Evolutionary conservation across 2,888 invertebrate genomes (phyloP), one percentile per base, ranked within the genome.

Genomic region (Boloria selene): DNA sequence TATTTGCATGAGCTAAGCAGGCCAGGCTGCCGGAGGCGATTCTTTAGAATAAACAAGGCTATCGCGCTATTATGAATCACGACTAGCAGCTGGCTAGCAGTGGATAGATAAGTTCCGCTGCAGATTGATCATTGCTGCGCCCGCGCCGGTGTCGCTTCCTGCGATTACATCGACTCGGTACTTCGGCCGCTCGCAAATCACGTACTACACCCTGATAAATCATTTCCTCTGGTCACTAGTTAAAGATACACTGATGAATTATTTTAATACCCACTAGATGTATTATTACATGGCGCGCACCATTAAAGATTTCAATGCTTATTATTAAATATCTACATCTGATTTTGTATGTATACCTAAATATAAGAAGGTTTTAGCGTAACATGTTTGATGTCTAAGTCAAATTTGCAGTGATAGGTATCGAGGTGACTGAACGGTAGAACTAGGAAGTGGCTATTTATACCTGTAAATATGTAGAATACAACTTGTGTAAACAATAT

Each of bases 71-170:
- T 82, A 85, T 87, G 87, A 86, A 87, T 86, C 88, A 87, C 81
- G 69, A 73, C 74, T 68, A 74, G 84, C 85, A 82, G 75, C 86
- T 84, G 87, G 82, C 78, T 69, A 71, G 78, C 76, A 77, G 65
- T 63, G 79, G 85, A 89, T 88, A 89, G 89, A 89, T 90, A 87
- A 86, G 89, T 89, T 90, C 89, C 88, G 81, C 77, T 75, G 83
- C 75, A 84, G 83, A 85, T 86, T 80, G 82, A 82, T 82, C 80
- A 74, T 76, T 75, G 64, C 52, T 64, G 58, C 64, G 64, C 64
- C 65, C 75, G 72, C 70, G 71, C 70, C 76, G 74, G 78, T 80
- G 85, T 81, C 78, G 84, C 83, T 90, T 91, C 91, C 91, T 90
- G 91, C 82, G 90, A 90, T 91, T 86, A 86, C 81, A 88, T 87